Base-by-base conservation (phyloP, 2,888 invertebrate genomes). In the Drosophila affinis region DNA sequence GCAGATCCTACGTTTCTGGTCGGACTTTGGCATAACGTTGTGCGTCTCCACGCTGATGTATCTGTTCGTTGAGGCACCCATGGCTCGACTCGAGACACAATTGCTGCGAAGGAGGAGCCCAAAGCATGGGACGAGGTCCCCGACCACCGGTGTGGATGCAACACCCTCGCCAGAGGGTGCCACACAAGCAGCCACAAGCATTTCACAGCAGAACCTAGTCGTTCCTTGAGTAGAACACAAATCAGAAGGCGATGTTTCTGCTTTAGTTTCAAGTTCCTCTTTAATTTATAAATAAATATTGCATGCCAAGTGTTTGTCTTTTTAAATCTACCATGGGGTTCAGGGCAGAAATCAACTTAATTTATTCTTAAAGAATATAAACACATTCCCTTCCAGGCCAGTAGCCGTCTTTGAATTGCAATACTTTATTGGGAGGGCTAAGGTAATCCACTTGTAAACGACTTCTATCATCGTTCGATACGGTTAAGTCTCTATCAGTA, bases 1-100 rank as follows among this genome's bases (percentile, higher is more conserved):
- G 1, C 27, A 89, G 89, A 80, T 87, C 45, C 59, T 88, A 0
- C 75, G 71, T 0, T 90, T 90, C 49, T 91, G 91, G 91, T 73
- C 77, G 27, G 81, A 86, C 74, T 90, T 91, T 44, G 90, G 87
- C 12, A 75, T 89, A 4, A 89, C 90, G 0, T 3, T 91, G 4
- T 64, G 81, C 4, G 18, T 68, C 3, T 32, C 82, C 49, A 48
- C 73, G 49, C 17, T 57, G 4, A 75, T 70, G 55, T 75, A 81
- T 21, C 27, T 78, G 1, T 61, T 47, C 12, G 60, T 82, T 6
- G 82, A 85, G 52, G 77, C 73, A 9, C 86, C 88, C 0, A 10
- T 87, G 5, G 79, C 67, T 0, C 72, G 73, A 2, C 34, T 82
- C 12, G 77, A 69, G 72, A 73, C 39, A 67, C 61, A 76, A 62